Evolutionary conservation across 2,113 vertebrate genomes (phyloP).

Genomic region (Rhinichthys klamathensis): DNA sequence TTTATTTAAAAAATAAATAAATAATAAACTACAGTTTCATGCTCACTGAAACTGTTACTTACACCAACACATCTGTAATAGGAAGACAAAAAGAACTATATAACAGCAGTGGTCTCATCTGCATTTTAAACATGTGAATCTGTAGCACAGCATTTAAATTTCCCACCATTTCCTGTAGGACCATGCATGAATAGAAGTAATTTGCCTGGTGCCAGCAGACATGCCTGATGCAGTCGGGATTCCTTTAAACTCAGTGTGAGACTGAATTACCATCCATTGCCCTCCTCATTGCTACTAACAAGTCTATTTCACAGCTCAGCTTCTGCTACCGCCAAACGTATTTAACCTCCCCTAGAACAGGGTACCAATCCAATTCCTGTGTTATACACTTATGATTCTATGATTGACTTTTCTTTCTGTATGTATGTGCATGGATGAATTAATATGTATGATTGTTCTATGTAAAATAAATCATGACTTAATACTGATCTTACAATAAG

Average conservation of each 20-base stretch:
- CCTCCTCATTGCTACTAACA: slow-evolving; percentile 60
- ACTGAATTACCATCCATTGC: slow-evolving; percentile 59
- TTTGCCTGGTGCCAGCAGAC: slow-evolving; percentile 53
- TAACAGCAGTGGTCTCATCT: slow-evolving; percentile 19
- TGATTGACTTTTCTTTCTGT: background rate
- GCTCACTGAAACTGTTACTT: background rate
- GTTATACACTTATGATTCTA: background rate
- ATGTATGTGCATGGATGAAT: background rate
- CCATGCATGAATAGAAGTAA: slow-evolving; percentile 21
- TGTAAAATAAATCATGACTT: background rate
- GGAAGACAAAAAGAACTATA: background rate
- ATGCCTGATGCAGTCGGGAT: slow-evolving; percentile 48
- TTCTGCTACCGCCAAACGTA: slow-evolving; percentile 48
- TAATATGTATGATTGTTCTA: background rate
- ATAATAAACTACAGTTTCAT: too few species aligned
- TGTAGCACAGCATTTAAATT: slow-evolving; percentile 12
- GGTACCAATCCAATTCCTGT: slow-evolving; percentile 29
- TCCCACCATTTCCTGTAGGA: slow-evolving; percentile 6
- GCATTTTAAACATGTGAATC: slow-evolving; percentile 11
- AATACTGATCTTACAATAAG: background rate
- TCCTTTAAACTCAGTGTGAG: slow-evolving; percentile 58
- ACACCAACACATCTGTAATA: background rate
- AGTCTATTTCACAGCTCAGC: slow-evolving; percentile 57
- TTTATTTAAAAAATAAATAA: too few species aligned
- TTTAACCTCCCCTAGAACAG: slow-evolving; percentile 51